Conservation (phyloP, 2,888 invertebrate genomes). For the Cephus sareptanus region DNA sequence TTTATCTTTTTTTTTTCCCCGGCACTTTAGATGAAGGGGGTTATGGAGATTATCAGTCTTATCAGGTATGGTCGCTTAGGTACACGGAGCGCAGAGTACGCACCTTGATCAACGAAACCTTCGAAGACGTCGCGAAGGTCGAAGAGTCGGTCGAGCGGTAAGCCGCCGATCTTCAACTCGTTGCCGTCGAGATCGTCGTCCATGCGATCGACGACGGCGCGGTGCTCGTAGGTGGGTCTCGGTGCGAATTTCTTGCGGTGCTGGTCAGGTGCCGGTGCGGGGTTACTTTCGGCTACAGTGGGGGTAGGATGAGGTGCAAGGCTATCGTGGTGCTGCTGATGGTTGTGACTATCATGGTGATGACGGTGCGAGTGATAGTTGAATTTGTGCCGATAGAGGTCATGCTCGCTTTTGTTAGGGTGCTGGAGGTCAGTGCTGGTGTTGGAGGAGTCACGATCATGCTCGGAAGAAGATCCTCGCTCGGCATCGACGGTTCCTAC, state of each 20-base stretch:
- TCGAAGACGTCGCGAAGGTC: conserved; percentile 73
- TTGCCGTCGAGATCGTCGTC: conserved; percentile 67
- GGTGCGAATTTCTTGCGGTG: conserved; percentile 57
- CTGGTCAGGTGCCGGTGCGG: conserved; percentile 45
- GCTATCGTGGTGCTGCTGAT: conserved; percentile 47
- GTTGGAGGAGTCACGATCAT: conserved; percentile 55
- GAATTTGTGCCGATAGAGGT: conserved; percentile 31
- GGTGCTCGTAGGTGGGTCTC: conserved; percentile 63
- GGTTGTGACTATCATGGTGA: conserved; percentile 52
- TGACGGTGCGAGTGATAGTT: conserved; percentile 63
- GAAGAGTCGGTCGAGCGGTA: conserved; percentile 72
- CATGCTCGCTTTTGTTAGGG: conserved; percentile 32
- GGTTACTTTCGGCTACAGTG: conserved; percentile 52
- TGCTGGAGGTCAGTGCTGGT: conserved; percentile 50
- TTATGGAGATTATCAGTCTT: conserved; percentile 44
- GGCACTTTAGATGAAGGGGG: conserved; percentile 59
- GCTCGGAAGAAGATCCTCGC: conserved; percentile 45
- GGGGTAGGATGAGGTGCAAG: conserved; percentile 45
- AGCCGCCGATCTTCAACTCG: conserved; percentile 60
- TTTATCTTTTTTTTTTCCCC: background rate
- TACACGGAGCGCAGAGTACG: conserved; percentile 61
- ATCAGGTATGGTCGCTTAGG: background rate
- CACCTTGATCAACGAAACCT: conserved; percentile 75
- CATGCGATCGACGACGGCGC: conserved; percentile 68
- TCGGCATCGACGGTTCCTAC: conserved; percentile 6